Base-by-base conservation (phyloP, 2,888 invertebrate genomes). In the Aphidius colemani region DNA sequence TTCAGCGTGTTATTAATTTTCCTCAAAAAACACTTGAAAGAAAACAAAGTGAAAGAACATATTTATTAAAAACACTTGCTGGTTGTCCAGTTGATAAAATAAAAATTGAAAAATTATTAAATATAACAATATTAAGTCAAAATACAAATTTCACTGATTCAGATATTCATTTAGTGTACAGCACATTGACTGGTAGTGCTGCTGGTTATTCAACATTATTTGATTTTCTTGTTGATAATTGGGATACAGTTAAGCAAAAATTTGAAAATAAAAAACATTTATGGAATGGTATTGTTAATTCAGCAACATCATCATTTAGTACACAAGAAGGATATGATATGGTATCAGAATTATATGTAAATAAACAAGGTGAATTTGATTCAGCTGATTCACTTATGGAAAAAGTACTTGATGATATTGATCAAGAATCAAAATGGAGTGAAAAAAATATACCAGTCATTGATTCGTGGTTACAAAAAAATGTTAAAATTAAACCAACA, bases 341-440 rank as follows among this genome's bases (percentile, higher is more conserved):
- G 83, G 91, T 92, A 0, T 86, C 87, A 2, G 86, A 87, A 49
- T 76, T 93, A 0, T 90, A 90, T 72, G 84, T 85, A 1, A 85
- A 85, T 18, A 86, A 87, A 55, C 85, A 87, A 70, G 88, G 87
- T 1, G 88, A 92, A 72, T 90, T 92, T 69, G 90, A 89, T 0
- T 88, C 89, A 6, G 91, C 91, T 0, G 89, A 90, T 67, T 89
- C 89, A 69, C 88, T 92, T 11, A 88, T 93, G 10, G 88, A 89
- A 73, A 89, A 89, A 70, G 89, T 91, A 0, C 81, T 92, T 73
- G 88, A 86, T 71, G 90, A 89, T 67, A 91, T 92, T 51, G 86
- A 89, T 70, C 90, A 90, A 72, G 91, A 92, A 75, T 88, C 89
- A 0, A 87, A 88, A 73, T 93, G 93, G 93, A 90, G 90, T 45